These are phyloP conservation scores for Sebastes fasciatus DNA, from an alignment of 2,113 vertebrate species.

Conservation along the genomic window DNA sequence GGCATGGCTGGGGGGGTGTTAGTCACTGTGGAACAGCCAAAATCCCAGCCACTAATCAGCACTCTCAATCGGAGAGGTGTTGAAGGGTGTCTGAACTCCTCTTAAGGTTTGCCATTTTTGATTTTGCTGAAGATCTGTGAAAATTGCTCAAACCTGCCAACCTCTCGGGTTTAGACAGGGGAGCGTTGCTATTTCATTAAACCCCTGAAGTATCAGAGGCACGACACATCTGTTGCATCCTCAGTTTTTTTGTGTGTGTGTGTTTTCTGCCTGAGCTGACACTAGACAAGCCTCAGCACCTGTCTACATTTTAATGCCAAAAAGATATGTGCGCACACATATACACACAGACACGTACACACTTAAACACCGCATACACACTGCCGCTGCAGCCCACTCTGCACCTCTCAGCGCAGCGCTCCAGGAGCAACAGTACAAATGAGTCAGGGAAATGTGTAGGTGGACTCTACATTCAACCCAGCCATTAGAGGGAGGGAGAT, in stretches of 20 bases:
- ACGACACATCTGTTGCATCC: conserved; percentile 43
- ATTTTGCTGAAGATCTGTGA: conserved; percentile 5
- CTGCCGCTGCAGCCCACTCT: conserved; percentile 68
- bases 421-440: conserved; percentile 69
- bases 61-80: background rate
- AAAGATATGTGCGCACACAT: conserved; percentile 22
- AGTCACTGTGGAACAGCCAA: conserved; percentile 17
- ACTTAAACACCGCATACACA: conserved; percentile 24
- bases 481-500: conserved; percentile 56
- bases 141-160: conserved; percentile 1
- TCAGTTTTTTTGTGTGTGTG: conserved; percentile 16
- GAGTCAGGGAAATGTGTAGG: conserved; percentile 79
- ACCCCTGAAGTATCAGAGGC: conserved; percentile 16
- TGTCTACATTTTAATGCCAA: conserved; percentile 59
- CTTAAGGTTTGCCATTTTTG: conserved; percentile 4
- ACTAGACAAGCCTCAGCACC: conserved; percentile 54
- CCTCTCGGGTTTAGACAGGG: background rate
- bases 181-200: background rate
- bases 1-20: conserved; percentile 23
- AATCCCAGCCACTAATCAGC: background rate
- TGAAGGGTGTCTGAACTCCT: conserved; percentile 8
- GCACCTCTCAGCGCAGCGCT: conserved; percentile 55
- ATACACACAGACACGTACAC: conserved; percentile 6
- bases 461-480: conserved; percentile 79
- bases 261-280: conserved; percentile 45